A percentile compares a stretch with the other conserved stretches of the same genome.
Evolutionary conservation across 2,113 vertebrate genomes (phyloP).

Genomic region (Upupa epops): DNA sequence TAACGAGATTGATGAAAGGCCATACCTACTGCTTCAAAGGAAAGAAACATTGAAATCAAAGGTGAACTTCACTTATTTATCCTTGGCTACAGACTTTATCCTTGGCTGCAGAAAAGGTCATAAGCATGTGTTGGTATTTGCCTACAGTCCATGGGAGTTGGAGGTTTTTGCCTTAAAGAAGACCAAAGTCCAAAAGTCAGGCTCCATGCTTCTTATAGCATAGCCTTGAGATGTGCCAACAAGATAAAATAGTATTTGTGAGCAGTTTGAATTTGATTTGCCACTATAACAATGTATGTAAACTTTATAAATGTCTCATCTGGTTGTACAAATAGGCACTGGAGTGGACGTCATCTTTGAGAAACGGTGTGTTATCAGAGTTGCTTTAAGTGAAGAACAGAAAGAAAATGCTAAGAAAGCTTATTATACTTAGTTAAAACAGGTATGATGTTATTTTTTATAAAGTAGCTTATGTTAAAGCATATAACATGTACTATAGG

Average conservation of each 20-base stretch:
- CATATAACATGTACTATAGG: not conserved
- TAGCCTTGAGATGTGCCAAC: not conserved
- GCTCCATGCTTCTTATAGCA: not conserved
- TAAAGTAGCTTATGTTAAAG: not conserved
- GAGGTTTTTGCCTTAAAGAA: not conserved
- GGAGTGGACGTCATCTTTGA: not conserved
- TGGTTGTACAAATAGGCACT: not conserved
- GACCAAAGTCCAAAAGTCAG: not conserved
- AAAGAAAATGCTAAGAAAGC: not conserved
- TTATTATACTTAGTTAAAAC: not conserved
- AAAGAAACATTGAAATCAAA: constrained; percentile 1
- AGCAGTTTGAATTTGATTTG: not conserved
- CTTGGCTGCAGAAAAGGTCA: constrained; percentile 43
- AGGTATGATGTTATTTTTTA: not conserved
- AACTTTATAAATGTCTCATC: not conserved
- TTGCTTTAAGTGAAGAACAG: not conserved
- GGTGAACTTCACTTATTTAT: not conserved
- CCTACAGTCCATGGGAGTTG: not conserved
- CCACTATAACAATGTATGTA: not conserved
- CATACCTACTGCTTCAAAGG: constrained; percentile 27
- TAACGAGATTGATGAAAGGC: not conserved
- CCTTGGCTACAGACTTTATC: not conserved
- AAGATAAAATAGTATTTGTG: not conserved
- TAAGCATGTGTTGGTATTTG: not conserved
- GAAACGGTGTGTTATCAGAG: not conserved